Base-by-base conservation (phyloP, 2,113 vertebrate species). In the Rhabdomys dilectus region DNA sequence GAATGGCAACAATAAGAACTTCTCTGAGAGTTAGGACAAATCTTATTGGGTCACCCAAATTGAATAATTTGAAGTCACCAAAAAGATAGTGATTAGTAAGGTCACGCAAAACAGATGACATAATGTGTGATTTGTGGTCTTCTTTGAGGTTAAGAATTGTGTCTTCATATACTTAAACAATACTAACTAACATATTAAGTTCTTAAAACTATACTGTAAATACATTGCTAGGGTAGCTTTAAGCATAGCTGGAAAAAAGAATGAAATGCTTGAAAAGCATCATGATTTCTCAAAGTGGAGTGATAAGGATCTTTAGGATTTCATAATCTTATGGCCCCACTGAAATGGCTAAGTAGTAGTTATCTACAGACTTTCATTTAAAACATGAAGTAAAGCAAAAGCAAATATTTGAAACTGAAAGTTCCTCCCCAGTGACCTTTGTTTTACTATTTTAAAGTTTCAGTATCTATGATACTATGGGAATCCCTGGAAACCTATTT, bases 391-490 rank as follows among this genome's bases (percentile, higher is more conserved):
- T 48, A 21, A 9, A 95, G 5, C 21, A 56, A 93, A 66, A 89
- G 7, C 34, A 92, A 88, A 89, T 3, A 4, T 92, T 90, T 90
- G 60, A 72, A 81, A 72, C 3, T 16, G 45, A 82, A 93, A 66
- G 19, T 73, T 89, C 15, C 31, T 81, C 42, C 53, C 11, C 1
- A 17, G 62, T 89, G 91, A 88, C 88, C 9, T 60, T 90, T 58
- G 3, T 70, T 94, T 92, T 92, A 72, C 31, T 92, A 42, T n/a
- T 77, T 60, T 95, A 81, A 21, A 70, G 0, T 36, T 95, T 92
- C 15, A 48, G 4, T 60, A 68, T 58, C 2, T 62, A 87, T 70
- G 19, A 48, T 48, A 62, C 70, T 87, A 90, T 77, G 34, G 75
- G 26, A 12, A 26, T 89, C 6, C 39, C 29, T 56, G 36, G 24